Base-by-base conservation (phyloP, 2,888 invertebrate species). In the Liodrosophila aerea region DNA sequence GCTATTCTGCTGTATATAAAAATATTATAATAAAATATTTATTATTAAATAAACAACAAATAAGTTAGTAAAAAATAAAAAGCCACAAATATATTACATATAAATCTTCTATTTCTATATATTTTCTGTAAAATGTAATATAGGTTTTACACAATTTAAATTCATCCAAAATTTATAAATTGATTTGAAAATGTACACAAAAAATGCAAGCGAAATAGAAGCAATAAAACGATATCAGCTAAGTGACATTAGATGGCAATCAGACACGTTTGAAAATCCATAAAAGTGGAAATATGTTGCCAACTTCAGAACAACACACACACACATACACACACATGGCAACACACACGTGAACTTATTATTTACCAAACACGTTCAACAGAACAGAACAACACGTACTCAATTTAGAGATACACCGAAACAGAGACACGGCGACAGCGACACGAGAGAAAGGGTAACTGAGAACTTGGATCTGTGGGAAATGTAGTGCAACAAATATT, bases 351-450 rank as follows among this genome's bases (percentile, higher is more conserved):
- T 82, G 74, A 56, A 68, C 58, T 66, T 69, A 74, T 76, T 76
- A 80, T 80, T 83, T 80, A 83, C 80, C 78, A 65, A 80, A 83
- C 80, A 80, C 84, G 80, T 80, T 64, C 84, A 67, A 52, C 50
- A 64, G 73, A n/a, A 65, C 58, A 80, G 84, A 76, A 83, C 74
- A 83, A 81, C 80, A 83, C 80, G 80, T 81, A 80, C 80, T 75
- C 80, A 80, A 80, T 80, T 83, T 83, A 61, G 76, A 75, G 67
- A 54, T 50, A 67, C 73, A 75, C 67, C 5, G 34, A 46, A 49
- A 4, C 31, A 7, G 9, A 27, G 9, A 39, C n/a, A 34, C 12
- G 4, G 16, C 4, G 9, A 11, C 1, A 36, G 7, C 7, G 7
- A 27, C 7, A 22, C 0, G 1, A 18, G n/a, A 12, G 7, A 39